Base-by-base conservation (phyloP, 2,888 invertebrate species). In the Drosophila acutilabella region DNA sequence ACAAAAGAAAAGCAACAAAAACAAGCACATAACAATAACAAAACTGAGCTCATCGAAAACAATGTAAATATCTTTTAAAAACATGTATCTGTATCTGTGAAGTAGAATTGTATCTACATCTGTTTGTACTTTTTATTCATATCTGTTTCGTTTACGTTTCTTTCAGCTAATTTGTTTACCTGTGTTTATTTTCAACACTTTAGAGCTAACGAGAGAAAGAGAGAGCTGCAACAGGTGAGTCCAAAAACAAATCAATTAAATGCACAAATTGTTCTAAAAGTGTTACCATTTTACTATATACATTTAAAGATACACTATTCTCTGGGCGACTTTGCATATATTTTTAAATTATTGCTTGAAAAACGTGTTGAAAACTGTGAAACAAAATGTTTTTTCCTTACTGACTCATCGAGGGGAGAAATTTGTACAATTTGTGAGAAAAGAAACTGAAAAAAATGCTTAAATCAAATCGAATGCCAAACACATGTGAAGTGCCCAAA, bases 381-480 rank as follows among this genome's bases (percentile, higher is more conserved):
- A 64, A 67, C 67, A 72, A 76, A 80, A 57, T 72, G 69, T 75
- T 71, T 70, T 78, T 67, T 52, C 68, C 51, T 13, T 36, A 70
- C 80, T 78, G 78, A 88, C 40, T 70, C 80, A 80, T 66, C 65
- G 57, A 45, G 51, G 16, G 36, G 40, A 44, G 20, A 53, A 54
- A 68, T 20, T 14, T 11, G 10, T 33, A 16, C 26, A 64, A n/a
- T 60, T 20, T 18, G 51, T 79, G 74, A 30, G 30, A 30, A 30
- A 30, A 30, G 30, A 30, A 30, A 30, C 30, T 30, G 30, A 30
- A 30, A 23, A 30, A 30, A 30, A 30, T 1, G 6, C 30, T 30
- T 78, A 83, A 85, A 83, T 84, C 73, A 84, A 75, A 74, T 71
- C 44, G 76, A 89, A 88, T 88, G 85, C 70, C 78, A 76, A 89